Conservation (phyloP, 1,140 invertebrate genomes). For the Pogonus chalceus region DNA sequence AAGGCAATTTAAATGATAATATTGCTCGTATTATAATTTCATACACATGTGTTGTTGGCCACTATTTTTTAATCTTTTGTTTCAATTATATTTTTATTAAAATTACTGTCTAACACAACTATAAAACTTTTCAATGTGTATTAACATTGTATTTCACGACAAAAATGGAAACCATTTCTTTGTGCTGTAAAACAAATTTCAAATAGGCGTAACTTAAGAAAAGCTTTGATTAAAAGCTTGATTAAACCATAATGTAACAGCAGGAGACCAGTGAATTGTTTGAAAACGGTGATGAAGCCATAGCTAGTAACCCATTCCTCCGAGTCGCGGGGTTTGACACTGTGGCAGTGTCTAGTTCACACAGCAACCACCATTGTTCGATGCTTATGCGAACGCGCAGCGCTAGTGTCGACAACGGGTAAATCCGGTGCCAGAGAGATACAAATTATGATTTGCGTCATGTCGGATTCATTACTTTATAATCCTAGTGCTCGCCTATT, state of each 20-base stretch:
- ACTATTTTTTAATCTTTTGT: not conserved
- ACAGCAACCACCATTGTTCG: not conserved
- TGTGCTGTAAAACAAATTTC: not conserved
- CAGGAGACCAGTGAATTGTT: too few species aligned
- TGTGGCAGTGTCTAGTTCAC: not conserved
- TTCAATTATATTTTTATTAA: too few species aligned
- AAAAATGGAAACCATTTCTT: too few species aligned
- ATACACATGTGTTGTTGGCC: not conserved
- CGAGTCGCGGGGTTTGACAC: too few species aligned
- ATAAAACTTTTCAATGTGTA: too few species aligned
- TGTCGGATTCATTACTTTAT: constrained; percentile 6
- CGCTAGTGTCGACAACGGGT: not conserved
- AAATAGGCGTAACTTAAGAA: not conserved
- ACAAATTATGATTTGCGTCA: constrained; percentile 3
- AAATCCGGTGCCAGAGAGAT: not conserved
- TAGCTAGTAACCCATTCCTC: too few species aligned
- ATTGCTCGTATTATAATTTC: not conserved
- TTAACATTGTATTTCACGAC: not conserved
- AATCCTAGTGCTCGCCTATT: not conserved
- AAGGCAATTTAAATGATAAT: constrained; percentile 6
- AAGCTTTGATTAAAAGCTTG: not conserved
- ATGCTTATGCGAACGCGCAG: too few species aligned
- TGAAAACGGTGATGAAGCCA: not conserved
- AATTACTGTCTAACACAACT: too few species aligned
- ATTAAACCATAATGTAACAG: not conserved